Evolutionary conservation across 2,797 vertebrate genomes (phyloP).

Genomic region (Paratrypauchen microcephalus): DNA sequence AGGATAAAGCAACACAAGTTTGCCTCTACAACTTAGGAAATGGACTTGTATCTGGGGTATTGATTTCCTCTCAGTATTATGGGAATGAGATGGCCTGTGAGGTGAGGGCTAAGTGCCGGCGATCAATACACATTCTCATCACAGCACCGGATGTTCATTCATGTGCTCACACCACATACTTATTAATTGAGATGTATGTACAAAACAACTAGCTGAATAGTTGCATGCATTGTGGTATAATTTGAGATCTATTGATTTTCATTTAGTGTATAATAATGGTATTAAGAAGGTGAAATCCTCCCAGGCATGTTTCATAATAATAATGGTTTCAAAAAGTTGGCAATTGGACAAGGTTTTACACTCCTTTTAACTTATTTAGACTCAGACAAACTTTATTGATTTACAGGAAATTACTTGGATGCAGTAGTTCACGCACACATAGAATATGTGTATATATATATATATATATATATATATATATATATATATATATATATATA

Average conservation of each 20-base stretch:
- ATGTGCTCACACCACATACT: conserved; percentile 2
- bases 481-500: no score
- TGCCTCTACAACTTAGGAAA: conserved; percentile 66
- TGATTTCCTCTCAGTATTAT: conserved; percentile 68
- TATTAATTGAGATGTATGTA: conserved; percentile 50
- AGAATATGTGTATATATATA: no score
- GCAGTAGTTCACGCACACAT: no score
- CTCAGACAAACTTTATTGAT: no score
- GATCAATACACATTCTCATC: conserved; percentile 64
- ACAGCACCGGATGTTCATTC: conserved; percentile 48
- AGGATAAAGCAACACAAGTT: conserved; percentile 52
- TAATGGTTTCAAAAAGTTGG: no score
- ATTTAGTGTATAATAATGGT: conserved; percentile 5
- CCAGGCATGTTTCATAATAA: neutral
- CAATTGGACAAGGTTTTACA: no score
- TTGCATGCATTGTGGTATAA: conserved; percentile 30
- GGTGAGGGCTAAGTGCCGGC: conserved; percentile 58
- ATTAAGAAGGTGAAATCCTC: neutral
- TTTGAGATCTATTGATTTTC: conserved; percentile 24
- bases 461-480: no score
- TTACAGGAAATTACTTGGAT: no score
- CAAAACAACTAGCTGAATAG: conserved; percentile 18
- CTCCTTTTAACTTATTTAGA: no score
- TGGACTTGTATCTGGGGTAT: conserved; percentile 64
- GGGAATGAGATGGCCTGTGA: conserved; percentile 51